These are phyloP conservation scores for Gymnocheta viridis DNA, from an alignment of 2,888 invertebrate genomes.

Conservation along the genomic window DNA sequence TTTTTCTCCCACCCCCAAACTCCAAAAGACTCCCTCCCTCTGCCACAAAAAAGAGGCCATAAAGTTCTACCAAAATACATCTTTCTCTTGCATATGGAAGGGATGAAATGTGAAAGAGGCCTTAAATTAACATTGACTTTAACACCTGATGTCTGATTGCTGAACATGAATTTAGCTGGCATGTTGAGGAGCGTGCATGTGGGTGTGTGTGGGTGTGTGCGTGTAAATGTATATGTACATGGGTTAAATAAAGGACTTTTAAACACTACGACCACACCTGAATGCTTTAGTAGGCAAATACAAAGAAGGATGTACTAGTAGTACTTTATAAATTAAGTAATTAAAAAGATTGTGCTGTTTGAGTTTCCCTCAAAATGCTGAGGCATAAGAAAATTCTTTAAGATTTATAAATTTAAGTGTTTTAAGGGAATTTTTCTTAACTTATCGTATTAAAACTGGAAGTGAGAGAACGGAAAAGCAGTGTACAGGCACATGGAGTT, in stretches of 20 bases:
- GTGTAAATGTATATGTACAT: not conserved
- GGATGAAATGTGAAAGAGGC: conserved; percentile 37
- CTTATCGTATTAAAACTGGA: not conserved
- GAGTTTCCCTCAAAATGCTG: not conserved
- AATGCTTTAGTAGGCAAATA: not conserved
- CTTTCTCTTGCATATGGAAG: not conserved
- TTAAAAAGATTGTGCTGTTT: not conserved
- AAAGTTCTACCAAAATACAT: not conserved
- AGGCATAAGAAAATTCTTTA: not conserved
- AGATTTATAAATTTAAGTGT: not conserved
- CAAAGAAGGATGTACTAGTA: not conserved
- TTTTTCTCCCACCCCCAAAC: not conserved
- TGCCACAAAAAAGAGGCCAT: not conserved
- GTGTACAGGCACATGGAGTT: too few species aligned
- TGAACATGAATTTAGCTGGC: not conserved
- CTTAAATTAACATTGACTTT: conserved; percentile 53
- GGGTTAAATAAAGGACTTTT: not conserved
- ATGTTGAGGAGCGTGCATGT: not conserved
- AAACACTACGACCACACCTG: not conserved
- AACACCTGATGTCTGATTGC: conserved; percentile 45
- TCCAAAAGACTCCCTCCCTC: not conserved
- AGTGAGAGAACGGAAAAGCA: not conserved
- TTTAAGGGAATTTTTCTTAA: not conserved
- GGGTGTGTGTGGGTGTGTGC: not conserved
- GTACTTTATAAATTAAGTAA: conserved; percentile 18